Evolutionary conservation across 2,113 vertebrate species (phyloP).

Genomic region (Lophochroa leadbeateri): DNA sequence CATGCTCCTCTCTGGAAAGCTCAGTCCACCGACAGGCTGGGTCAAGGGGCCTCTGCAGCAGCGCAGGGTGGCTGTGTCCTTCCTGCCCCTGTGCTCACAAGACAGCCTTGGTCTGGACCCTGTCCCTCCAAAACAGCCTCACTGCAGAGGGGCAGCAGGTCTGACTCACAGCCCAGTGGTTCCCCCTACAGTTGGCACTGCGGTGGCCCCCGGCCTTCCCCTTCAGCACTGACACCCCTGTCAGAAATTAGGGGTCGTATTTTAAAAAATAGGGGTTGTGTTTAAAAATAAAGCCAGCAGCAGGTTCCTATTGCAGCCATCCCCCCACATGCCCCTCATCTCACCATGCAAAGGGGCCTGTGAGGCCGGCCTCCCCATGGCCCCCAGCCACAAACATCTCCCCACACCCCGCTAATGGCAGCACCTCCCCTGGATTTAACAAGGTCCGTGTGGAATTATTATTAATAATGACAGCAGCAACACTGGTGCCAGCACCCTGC

Average conservation of each 20-base stretch:
- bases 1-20: not conserved
- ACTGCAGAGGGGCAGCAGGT: fast-evolving
- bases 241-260: not conserved
- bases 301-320: not conserved
- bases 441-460: not conserved
- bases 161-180: fast-evolving
- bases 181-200: fast-evolving
- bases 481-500: fast-evolving
- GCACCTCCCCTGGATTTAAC: not conserved
- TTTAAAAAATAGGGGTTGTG: not conserved
- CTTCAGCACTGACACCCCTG: not conserved
- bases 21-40: fast-evolving
- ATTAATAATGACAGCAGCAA: not conserved
- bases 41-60: not conserved
- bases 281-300: not conserved
- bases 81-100: not conserved
- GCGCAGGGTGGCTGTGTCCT: not conserved
- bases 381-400: fast-evolving
- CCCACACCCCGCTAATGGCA: not conserved
- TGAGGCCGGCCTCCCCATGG: fast-evolving
- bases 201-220: fast-evolving
- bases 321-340: not conserved
- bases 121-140: not conserved
- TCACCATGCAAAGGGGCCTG: not conserved
- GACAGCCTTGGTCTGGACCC: not conserved